Evolutionary conservation across 2,888 invertebrate species (phyloP).

Genomic region (Lymantria dispar): DNA sequence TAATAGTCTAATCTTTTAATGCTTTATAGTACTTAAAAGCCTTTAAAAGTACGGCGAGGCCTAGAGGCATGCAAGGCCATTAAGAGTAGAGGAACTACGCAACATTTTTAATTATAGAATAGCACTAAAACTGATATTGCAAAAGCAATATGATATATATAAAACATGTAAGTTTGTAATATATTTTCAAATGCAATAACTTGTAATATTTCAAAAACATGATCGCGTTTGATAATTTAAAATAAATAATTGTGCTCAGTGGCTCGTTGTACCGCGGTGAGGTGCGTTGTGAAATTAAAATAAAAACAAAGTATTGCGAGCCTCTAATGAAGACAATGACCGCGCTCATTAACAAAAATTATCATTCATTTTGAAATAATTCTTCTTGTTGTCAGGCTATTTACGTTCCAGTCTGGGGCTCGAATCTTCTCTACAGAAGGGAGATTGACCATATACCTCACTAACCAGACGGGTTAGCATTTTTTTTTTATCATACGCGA

Average conservation of each 20-base stretch:
- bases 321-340: no score
- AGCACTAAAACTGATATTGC: not conserved
- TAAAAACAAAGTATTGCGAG: no score
- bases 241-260: not conserved
- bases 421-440: no score
- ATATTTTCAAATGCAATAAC: not conserved
- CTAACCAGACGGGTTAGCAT: no score
- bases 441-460: no score
- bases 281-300: no score
- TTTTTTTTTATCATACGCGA: no score
- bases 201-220: not conserved
- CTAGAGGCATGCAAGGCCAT: not conserved
- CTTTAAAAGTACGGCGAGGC: not conserved
- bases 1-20: not conserved
- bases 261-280: not conserved
- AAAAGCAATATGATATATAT: not conserved
- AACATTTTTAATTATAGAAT: constrained; percentile 1
- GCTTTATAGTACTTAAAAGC: not conserved
- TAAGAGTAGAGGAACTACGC: not conserved
- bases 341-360: no score
- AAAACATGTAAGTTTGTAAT: not conserved
- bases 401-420: no score
- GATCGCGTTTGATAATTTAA: not conserved
- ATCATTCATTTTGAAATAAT: no score
- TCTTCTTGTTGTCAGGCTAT: no score